phyloP scores from a whole-genome alignment of 2,113 vertebrate species.

The Laticauda laticaudata region DNA sequence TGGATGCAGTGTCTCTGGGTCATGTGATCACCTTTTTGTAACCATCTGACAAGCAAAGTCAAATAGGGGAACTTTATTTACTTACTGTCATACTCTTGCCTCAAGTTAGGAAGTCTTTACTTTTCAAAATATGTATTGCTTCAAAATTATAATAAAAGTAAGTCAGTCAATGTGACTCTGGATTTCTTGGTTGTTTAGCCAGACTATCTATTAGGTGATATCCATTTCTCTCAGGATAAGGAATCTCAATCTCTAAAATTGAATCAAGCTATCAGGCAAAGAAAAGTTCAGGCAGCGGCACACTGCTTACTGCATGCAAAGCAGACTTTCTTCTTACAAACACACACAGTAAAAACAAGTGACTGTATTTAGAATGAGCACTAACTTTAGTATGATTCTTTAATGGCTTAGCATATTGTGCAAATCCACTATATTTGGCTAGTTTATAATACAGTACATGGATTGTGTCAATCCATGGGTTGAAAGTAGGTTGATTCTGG shows the following conservation, averaged over 20 bases:
- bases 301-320: neutral
- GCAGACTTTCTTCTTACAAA: neutral
- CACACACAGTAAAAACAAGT: neutral
- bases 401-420: neutral
- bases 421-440: neutral
- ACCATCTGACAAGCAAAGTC: too few relatives aligned
- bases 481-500: neutral
- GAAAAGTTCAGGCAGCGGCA: neutral
- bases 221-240: neutral
- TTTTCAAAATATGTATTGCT: neutral
- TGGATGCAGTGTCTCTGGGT: too few relatives aligned
- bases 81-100: neutral
- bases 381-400: neutral
- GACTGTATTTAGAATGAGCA: neutral
- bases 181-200: neutral
- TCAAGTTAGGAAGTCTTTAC: neutral
- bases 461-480: neutral
- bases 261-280: neutral
- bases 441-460: neutral
- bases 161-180: neutral
- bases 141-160: neutral
- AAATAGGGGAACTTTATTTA: too few relatives aligned
- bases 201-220: neutral
- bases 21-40: too few relatives aligned
- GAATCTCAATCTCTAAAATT: neutral